phyloP scores from a whole-genome alignment of 2,113 vertebrate genomes.

The Anoura caudifer region DNA sequence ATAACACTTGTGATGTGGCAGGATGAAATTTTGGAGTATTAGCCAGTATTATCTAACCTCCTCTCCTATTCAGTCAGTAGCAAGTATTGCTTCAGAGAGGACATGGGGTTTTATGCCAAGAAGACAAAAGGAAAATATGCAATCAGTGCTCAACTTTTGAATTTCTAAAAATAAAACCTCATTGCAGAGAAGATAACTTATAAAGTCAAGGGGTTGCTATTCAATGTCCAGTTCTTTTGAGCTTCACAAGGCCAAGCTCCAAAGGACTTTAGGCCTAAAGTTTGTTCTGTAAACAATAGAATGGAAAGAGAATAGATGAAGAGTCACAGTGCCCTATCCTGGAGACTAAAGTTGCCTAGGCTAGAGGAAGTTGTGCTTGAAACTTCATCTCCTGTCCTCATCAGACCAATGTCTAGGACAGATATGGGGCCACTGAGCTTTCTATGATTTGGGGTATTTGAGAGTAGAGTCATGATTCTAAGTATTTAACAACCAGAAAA shows the following conservation, averaged over 20 bases:
- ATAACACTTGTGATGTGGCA: neutral
- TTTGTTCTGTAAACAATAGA: neutral
- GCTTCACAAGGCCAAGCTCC: neutral
- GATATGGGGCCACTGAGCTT: neutral
- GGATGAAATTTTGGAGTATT: neutral
- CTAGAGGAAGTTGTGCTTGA: neutral
- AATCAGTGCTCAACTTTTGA: constrained; percentile 15
- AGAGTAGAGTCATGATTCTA: neutral
- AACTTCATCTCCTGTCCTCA: neutral
- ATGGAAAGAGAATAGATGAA: neutral
- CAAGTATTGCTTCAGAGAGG: neutral
- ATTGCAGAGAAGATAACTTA: neutral
- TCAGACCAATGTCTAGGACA: neutral
- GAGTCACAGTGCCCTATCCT: neutral
- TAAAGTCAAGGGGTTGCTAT: constrained; percentile 33
- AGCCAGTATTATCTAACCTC: neutral
- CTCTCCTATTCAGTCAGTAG: neutral
- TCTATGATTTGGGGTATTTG: neutral
- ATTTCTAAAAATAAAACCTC: constrained; percentile 48
- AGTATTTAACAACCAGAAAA: neutral
- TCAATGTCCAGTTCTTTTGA: constrained; percentile 44
- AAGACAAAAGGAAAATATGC: constrained; percentile 18
- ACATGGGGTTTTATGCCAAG: neutral
- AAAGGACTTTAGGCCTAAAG: neutral
- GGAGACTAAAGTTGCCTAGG: neutral